Base-by-base conservation (phyloP, 2,797 vertebrate genomes). In the Pterois miles region DNA sequence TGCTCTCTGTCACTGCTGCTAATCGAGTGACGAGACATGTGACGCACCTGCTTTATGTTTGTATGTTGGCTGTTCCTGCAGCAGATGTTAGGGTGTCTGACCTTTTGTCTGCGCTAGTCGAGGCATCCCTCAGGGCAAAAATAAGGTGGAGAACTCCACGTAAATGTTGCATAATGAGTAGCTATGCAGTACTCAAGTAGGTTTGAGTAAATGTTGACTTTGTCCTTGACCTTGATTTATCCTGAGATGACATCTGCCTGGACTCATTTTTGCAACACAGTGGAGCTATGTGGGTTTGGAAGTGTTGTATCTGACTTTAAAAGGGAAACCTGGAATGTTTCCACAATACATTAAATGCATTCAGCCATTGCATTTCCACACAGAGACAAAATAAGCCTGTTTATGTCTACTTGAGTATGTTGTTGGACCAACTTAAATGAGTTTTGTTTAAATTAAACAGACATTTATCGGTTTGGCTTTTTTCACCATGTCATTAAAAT, bases 1-100 rank as follows among this genome's bases (percentile, higher is more conserved):
- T 29, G 57, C 46, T 78, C 40, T 36, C 43, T 50, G 53, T 64
- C 38, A 53, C 64, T 18, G 56, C 31, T 46, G 50, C 60, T 82
- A 82, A 83, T 81, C 83, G 1, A 60, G 25, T 20, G 57, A 74
- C 8, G 11, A 27, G 57, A 66, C 36, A 56, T n/a, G 31, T 34
- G 33, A 34, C 40, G 46, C 79, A 82, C 73, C 80, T 86, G 82
- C 76, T 84, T 79, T 78, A 60, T 76, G 70, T 86, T 10, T 52
- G 36, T 5, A 10, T 50, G 75, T 31, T 18, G 54, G 48, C 50
- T 22, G 13, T 52, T 50, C 36, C 23, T 50, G 1, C 40, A 57
- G 54, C 86, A 82, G 77, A 89, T 86, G 78, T 82, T 53, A 3
- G 18, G 53, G 65, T 59, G 59, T 76, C 64, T 76, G 68, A 86